These are phyloP conservation scores for Rhadinocentrus ornatus DNA, from an alignment of 2,797 vertebrate species.

Conservation along the genomic window DNA sequence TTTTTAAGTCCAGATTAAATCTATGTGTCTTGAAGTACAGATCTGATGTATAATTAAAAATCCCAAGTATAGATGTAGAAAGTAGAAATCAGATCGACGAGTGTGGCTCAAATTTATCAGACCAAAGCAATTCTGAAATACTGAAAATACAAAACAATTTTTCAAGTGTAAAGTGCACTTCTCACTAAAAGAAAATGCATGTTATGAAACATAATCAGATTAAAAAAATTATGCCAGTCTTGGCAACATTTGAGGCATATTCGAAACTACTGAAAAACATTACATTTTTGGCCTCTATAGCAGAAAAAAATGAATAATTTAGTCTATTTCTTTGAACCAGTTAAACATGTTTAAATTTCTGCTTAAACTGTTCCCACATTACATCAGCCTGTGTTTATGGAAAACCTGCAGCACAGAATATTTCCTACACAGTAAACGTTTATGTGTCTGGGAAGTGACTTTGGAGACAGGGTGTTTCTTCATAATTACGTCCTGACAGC, in stretches of 20 bases:
- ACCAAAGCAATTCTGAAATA: not conserved
- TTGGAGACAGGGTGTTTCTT: constrained; percentile 3
- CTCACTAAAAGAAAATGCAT: not conserved
- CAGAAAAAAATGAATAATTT: not conserved
- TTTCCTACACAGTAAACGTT: not conserved
- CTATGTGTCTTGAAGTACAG: not conserved
- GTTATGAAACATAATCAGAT: not conserved
- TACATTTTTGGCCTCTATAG: not conserved
- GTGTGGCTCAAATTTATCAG: not conserved
- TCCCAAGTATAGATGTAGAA: not conserved
- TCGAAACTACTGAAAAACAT: not conserved
- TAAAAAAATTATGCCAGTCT: not conserved
- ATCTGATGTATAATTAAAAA: not conserved
- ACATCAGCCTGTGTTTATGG: not conserved
- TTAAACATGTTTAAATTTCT: no score
- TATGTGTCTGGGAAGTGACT: not conserved
- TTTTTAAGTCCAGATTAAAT: not conserved
- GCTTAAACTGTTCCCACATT: not conserved
- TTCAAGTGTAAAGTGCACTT: not conserved
- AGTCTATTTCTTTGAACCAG: no score
- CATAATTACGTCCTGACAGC: constrained; percentile 17
- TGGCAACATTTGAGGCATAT: not conserved
- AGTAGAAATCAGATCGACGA: not conserved
- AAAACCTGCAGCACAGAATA: not conserved
- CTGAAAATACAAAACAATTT: not conserved